phyloP scores from a whole-genome alignment of 35 echinoderm and acorn worm species.

The Hemicentrotus pulcherrimus region DNA sequence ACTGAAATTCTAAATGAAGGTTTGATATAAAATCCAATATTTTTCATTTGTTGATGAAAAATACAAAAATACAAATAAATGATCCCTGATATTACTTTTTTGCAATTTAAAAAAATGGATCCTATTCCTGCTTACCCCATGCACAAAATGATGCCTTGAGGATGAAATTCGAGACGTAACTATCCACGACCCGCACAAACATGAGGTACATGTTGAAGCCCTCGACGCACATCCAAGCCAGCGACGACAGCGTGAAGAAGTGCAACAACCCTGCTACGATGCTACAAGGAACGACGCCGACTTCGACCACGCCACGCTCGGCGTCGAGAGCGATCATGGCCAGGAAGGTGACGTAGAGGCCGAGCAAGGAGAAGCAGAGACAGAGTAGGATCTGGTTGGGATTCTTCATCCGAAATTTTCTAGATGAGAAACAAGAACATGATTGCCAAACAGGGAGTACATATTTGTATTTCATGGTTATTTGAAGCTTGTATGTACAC shows the following conservation, averaged over 20 bases:
- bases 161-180: conserved; percentile 64
- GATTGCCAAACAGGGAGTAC: not conserved
- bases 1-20: too few relatives aligned
- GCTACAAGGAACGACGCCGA: conserved; percentile 58
- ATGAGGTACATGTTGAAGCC: conserved; percentile 78
- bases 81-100: too few relatives aligned
- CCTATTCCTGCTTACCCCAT: conserved; percentile 58
- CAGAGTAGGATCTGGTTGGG: conserved; percentile 75
- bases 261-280: conserved; percentile 68
- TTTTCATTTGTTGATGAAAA: too few relatives aligned
- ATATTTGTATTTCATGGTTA: not conserved
- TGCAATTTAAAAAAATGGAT: not conserved
- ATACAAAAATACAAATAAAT: too few relatives aligned
- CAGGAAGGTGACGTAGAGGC: conserved; percentile 71
- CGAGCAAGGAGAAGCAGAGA: conserved; percentile 62
- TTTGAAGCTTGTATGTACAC: not conserved
- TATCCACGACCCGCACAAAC: conserved; percentile 69
- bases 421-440: conserved; percentile 35
- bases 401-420: conserved; percentile 67
- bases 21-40: too few relatives aligned
- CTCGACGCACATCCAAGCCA: conserved; percentile 80
- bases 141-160: conserved; percentile 74
- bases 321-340: conserved; percentile 63
- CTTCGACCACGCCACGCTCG: conserved; percentile 52
- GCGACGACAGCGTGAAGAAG: conserved; percentile 77